Conservation (phyloP, 2,888 invertebrate species). For the Himalopsyche tibetana region DNA sequence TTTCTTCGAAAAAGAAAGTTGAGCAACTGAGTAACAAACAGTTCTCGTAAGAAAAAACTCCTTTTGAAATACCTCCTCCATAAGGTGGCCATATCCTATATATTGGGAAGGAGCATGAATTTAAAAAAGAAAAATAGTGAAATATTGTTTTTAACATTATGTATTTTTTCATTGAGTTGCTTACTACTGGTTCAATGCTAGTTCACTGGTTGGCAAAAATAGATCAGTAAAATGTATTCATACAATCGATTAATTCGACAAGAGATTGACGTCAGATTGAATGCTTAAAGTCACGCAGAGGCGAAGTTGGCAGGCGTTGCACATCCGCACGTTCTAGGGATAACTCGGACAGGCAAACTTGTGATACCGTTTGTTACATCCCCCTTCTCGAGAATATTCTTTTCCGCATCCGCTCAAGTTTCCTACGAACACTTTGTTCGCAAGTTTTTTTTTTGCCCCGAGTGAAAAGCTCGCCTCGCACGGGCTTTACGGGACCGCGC, state of each 20-base stretch:
- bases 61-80: too few relatives aligned
- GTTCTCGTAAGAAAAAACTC: too few relatives aligned
- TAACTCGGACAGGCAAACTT: constrained; percentile 53
- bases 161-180: too few relatives aligned
- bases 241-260: neutral
- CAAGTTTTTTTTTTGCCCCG: constrained; percentile 43
- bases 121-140: too few relatives aligned
- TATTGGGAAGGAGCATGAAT: too few relatives aligned
- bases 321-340: constrained; percentile 44
- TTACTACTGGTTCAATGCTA: too few relatives aligned
- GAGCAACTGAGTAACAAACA: too few relatives aligned
- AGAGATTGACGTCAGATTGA: neutral
- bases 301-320: neutral
- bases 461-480: constrained; percentile 39
- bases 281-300: neutral
- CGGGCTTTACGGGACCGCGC: neutral
- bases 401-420: constrained; percentile 45
- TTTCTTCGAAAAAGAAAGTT: too few relatives aligned
- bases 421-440: constrained; percentile 39
- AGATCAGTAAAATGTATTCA: too few relatives aligned
- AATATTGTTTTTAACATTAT: too few relatives aligned
- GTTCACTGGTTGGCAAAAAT: too few relatives aligned
- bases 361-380: constrained; percentile 54
- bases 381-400: constrained; percentile 53
- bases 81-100: too few relatives aligned